Evolutionary conservation across 2,113 vertebrate genomes (phyloP), one percentile per base, ranked within the genome.

Genomic region (Glaucidium brasilianum): DNA sequence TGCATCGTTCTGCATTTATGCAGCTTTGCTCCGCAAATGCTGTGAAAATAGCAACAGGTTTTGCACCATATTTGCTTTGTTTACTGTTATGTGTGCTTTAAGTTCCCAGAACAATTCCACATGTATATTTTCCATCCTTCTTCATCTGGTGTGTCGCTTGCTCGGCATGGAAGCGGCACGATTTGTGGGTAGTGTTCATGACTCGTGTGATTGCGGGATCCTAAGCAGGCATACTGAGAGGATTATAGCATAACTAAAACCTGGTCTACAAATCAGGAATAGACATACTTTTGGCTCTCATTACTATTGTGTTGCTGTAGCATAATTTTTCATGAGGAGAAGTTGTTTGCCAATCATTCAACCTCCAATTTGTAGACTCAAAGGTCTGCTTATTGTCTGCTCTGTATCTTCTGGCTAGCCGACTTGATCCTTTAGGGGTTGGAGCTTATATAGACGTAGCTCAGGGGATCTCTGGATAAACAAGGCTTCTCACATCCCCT

Each of bases 11-110:
- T 81, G 85, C 81, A 72, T 97, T 87, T 96, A 82, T 94, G 62
- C 75, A 92, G 96, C 93, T 94, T 96, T 88, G 81, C 90, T 95
- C 45, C 1, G 12, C 95, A 90, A 97, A 96, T 96, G 95, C 95
- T 97, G 93, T 95, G 96, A 96, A 96, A 96, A 88, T 96, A 97
- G 96, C 92, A 97, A 94, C 96, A 97, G 95, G 96, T 96, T 96
- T 97, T 96, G 50, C 78, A 90, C 95, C 96, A 97, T 96, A 97
- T 97, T 97, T 96, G 78, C 93, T 97, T 97, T 96, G 96, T 97
- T 97, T 96, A 96, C 96, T 94, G 96, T 96, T 97, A 95, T 96
- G 90, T 73, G 85, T 92, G 96, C 90, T 97, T 95, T 88, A 97
- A 96, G 92, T 93, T 97, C 88, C 93, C 96, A 80, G 94, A 97